A percentile compares a stretch with the other conserved stretches of the same genome.
These are phyloP conservation scores for Coccyzus lansbergi DNA, from an alignment of 2,797 vertebrate genomes.

Conservation along the genomic window DNA sequence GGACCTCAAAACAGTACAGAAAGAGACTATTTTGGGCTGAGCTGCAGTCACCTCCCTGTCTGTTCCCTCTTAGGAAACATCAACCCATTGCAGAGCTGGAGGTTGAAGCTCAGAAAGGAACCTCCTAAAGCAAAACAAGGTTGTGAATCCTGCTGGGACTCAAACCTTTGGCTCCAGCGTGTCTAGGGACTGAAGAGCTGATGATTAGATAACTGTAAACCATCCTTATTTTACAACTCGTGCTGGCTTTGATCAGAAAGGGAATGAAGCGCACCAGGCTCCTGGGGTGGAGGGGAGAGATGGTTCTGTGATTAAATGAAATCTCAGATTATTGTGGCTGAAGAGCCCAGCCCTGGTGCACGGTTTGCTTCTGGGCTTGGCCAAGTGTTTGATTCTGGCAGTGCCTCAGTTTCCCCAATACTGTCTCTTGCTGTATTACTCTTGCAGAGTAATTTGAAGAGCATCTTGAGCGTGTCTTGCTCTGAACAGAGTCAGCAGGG, in stretches of 20 bases:
- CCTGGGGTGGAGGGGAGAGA: neutral
- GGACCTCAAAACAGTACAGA: neutral
- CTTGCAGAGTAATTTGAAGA: accelerated
- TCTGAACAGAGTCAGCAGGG: neutral
- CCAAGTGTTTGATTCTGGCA: accelerated
- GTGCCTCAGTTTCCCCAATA: neutral
- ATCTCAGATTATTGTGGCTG: neutral
- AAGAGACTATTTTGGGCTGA: neutral
- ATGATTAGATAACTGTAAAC: constrained; percentile 57
- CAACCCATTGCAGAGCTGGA: neutral
- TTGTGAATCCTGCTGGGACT: neutral
- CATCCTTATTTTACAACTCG: neutral
- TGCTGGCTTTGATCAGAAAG: constrained; percentile 1
- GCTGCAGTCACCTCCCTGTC: neutral
- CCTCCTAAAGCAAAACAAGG: neutral
- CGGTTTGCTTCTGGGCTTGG: neutral
- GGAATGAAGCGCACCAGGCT: constrained; percentile 6
- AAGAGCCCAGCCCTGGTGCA: neutral
- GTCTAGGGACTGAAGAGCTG: constrained; percentile 33
- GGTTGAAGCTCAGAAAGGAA: neutral
- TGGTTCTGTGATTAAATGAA: neutral
- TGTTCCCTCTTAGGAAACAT: neutral
- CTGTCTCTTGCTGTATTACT: neutral
- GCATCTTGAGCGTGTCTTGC: neutral
- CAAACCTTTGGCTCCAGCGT: neutral